Evolutionary conservation across 2,888 invertebrate genomes (phyloP), one percentile per base, ranked within the genome.

Genomic region (Pseudococcus viburni): DNA sequence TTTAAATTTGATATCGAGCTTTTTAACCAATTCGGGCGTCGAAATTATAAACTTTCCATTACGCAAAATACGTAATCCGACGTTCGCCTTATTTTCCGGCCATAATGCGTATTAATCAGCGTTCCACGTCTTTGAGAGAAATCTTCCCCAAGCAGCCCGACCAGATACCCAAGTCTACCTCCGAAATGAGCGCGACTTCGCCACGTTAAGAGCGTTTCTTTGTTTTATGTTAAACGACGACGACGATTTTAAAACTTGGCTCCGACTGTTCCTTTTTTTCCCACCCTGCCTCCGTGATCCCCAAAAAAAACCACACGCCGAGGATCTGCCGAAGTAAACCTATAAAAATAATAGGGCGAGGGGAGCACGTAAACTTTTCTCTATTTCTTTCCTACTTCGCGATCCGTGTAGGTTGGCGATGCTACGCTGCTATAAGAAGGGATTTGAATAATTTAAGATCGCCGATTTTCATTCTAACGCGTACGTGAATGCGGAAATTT

Each of bases 211-310:
- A 80, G 80, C 80, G 80, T 80, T 80, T 80, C 80, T 80, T 80
- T 80, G 80, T 80, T 80, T 80, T 80, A 80, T 80, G 80, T 33
- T 80, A 46, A 80, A 80, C 42, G 80, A 80, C n/a, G 80, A 80
- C 42, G 46, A 80, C 26, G 26, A 33, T 80, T 80, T 80, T 42
- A 80, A 80, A 80, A 39, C 42, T 80, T 80, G 42, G 80, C 68
- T 73, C 15, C 11, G 68, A 73, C 68, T 73, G 26, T 73, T 73
- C 26, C 26, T n/a, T 12, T 19, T 59, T 59, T 59, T 19, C 1
- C 59, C 5, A 5, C 3, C 26, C 3, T 3, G 1, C 3, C 26
- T 33, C 26, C 26, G 26, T 33, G 26, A 3, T 33, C 26, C 26
- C 3, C 26, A 73, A 73, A 73, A 19, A 59, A 59, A 59, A 59